These are phyloP conservation scores for Dysmachus trigonus DNA, from an alignment of 2,888 invertebrate genomes.

Conservation along the genomic window DNA sequence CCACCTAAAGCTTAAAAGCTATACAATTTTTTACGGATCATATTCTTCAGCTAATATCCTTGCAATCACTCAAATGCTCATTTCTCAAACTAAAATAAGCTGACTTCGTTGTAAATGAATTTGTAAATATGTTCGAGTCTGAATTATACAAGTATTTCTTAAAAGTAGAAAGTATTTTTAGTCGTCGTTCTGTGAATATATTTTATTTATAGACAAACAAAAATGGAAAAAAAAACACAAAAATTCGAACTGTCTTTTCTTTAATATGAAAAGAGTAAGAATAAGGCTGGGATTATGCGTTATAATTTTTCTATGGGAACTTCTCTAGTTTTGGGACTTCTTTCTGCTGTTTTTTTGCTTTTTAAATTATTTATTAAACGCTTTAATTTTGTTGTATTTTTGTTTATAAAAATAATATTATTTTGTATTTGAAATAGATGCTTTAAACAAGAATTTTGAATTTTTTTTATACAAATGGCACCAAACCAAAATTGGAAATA, in stretches of 20 bases:
- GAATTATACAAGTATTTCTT: slow-evolving; percentile 36
- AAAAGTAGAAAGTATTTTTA: slow-evolving; percentile 24
- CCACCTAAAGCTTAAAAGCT: not conserved
- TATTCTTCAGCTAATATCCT: not conserved
- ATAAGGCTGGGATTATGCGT: not conserved
- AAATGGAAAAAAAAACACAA: not conserved
- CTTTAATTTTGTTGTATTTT: not conserved
- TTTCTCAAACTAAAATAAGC: not conserved
- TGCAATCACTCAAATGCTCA: not conserved
- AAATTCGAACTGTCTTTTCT: not conserved
- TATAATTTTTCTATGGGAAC: not conserved
- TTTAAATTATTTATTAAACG: slow-evolving; percentile 31
- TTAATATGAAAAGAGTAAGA: not conserved
- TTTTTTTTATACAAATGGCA: not conserved
- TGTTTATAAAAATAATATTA: not conserved
- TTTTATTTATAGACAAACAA: not conserved
- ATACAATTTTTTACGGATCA: not conserved
- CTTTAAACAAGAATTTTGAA: not conserved
- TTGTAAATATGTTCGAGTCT: slow-evolving; percentile 40
- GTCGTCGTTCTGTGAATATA: not conserved
- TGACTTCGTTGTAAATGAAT: slow-evolving; percentile 37
- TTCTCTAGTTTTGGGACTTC: not conserved
- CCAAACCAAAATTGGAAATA: not conserved
- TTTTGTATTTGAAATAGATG: not conserved
- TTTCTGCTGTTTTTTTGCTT: not conserved